phyloP scores from a whole-genome alignment of 1,140 invertebrate genomes.

The Mya arenaria region DNA sequence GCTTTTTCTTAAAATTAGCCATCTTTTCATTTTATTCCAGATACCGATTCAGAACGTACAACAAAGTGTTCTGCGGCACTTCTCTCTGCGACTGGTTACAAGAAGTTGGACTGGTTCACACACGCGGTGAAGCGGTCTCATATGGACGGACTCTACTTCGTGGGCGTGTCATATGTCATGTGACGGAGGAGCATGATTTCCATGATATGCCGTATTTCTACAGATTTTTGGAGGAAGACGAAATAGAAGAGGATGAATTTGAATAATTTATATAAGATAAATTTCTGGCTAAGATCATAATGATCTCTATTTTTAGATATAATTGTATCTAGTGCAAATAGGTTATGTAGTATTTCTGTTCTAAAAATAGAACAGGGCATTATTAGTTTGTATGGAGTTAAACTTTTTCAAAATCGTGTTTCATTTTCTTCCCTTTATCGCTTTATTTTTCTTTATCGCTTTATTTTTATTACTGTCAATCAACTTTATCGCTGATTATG shows the following conservation, averaged over 20 bases:
- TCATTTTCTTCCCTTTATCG: no score
- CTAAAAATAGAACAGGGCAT: no score
- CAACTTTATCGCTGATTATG: no score
- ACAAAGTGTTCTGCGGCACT: constrained; percentile 90
- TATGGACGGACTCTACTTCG: constrained; percentile 93
- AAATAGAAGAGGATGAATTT: constrained; percentile 22
- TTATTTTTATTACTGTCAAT: no score
- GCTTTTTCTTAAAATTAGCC: not conserved
- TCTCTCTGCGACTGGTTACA: constrained; percentile 94
- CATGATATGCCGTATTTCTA: constrained; percentile 83
- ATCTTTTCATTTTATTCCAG: constrained; percentile 54
- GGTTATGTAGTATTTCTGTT: no score
- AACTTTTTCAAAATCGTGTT: no score
- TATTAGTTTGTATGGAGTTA: no score
- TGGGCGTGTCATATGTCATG: constrained; percentile 91
- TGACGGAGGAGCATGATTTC: constrained; percentile 91
- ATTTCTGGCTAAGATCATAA: no score
- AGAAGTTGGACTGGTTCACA: constrained; percentile 88
- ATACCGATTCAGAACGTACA: constrained; percentile 82
- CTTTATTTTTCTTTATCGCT: no score
- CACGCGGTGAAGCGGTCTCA: constrained; percentile 88
- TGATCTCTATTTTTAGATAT: no score
- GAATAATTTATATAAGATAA: constrained; percentile 5
- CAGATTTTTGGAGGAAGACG: constrained; percentile 66
- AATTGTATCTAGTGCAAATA: no score